Conservation (phyloP, 2,888 invertebrate species). For the Leptinotarsa juncta region DNA sequence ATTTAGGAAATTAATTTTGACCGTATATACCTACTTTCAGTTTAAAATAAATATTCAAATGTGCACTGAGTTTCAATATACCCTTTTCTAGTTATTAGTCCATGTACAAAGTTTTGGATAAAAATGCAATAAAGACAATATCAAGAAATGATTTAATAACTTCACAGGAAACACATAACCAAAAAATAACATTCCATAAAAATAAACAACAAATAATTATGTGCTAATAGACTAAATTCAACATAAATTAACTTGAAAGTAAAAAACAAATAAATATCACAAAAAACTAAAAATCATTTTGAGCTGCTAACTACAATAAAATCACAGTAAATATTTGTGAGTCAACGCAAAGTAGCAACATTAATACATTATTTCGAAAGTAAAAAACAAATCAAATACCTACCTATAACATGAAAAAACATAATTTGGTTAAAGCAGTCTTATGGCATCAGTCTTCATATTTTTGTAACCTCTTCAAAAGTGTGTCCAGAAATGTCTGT, state of each 20-base stretch:
- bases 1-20: conserved; percentile 16
- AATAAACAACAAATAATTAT: conserved; percentile 5
- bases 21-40: conserved; percentile 8
- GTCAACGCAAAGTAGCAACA: neutral
- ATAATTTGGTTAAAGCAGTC: neutral
- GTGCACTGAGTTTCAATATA: neutral
- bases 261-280: neutral
- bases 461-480: conserved; percentile 10
- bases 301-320: neutral
- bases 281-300: conserved; percentile 1
- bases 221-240: neutral
- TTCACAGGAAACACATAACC: neutral
- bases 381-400: conserved; percentile 2
- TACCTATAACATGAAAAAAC: neutral
- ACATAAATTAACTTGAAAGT: neutral
- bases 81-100: neutral
- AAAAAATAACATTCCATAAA: neutral
- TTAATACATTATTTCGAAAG: neutral
- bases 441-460: conserved; percentile 16
- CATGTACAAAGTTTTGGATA: conserved; percentile 2
- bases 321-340: neutral
- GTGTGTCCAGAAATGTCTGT: conserved; percentile 2
- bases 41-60: neutral
- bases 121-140: conserved; percentile 3
- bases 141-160: neutral